Evolutionary conservation across 2,888 invertebrate species (phyloP).

Genomic region (Leucoptera coffeella): DNA sequence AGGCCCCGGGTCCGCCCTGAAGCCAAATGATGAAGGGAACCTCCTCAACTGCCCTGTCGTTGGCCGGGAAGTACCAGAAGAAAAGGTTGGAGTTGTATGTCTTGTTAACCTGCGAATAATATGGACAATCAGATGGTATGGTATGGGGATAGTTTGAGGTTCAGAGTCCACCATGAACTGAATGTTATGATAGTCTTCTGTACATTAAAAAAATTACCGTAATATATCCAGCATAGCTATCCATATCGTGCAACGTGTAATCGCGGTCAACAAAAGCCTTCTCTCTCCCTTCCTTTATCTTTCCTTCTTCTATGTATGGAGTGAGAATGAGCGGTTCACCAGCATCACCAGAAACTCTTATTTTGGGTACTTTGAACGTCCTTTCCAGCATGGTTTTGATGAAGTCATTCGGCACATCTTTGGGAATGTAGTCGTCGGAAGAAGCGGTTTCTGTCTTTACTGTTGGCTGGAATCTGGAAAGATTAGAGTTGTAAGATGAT

Average conservation of each 20-base stretch:
- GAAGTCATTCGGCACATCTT: too few relatives aligned
- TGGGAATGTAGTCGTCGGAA: too few relatives aligned
- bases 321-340: constrained; percentile 52
- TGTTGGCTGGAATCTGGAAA: too few relatives aligned
- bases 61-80: constrained; percentile 81
- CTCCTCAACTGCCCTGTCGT: constrained; percentile 34
- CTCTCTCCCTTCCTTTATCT: constrained; percentile 38
- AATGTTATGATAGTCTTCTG: too few relatives aligned
- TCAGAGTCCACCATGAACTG: too few relatives aligned
- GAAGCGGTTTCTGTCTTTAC: too few relatives aligned
- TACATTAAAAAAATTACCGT: too few relatives aligned
- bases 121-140: too few relatives aligned
- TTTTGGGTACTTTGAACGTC: constrained; percentile 20
- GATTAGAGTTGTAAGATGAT: too few relatives aligned
- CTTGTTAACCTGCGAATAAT: constrained; percentile 65
- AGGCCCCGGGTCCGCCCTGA: constrained; percentile 55
- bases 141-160: too few relatives aligned
- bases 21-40: constrained; percentile 56
- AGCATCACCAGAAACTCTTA: constrained; percentile 17
- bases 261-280: constrained; percentile 32
- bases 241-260: constrained; percentile 32
- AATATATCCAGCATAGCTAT: constrained; percentile 42
- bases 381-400: too few relatives aligned
- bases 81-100: constrained; percentile 71
- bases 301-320: constrained; percentile 45